Evolutionary conservation across 2,797 vertebrate genomes (phyloP).

Genomic region (Syngnathus acus): DNA sequence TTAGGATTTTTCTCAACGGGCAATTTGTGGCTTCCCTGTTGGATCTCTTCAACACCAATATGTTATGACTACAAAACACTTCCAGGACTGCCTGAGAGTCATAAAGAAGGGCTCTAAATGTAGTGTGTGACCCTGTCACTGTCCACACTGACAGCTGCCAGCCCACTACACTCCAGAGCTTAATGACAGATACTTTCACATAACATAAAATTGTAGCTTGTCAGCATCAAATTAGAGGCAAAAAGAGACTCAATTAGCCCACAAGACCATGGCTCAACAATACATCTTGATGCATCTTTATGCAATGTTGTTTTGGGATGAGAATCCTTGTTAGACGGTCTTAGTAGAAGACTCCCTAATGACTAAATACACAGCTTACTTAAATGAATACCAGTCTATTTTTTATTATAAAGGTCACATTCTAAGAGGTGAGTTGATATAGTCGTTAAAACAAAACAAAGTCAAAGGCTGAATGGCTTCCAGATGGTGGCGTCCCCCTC

Average conservation of each 20-base stretch:
- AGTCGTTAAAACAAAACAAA: conserved; percentile 39
- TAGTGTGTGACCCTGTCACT: conserved; percentile 52
- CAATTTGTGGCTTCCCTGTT: conserved; percentile 68
- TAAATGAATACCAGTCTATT: conserved; percentile 47
- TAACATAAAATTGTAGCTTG: conserved; percentile 50
- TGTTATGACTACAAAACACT: conserved; percentile 69
- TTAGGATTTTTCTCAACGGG: conserved; percentile 62
- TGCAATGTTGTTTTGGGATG: conserved; percentile 13
- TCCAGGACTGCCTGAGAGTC: conserved; percentile 52
- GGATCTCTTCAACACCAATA: conserved; percentile 58
- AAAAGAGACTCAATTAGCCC: conserved; percentile 35
- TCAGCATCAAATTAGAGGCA: conserved; percentile 46
- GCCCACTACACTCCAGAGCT: conserved; percentile 43
- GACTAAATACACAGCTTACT: conserved; percentile 26
- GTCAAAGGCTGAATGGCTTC: conserved; percentile 55
- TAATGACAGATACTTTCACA: conserved; percentile 57
- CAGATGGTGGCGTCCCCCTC: conserved; percentile 63
- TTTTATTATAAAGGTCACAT: conserved; percentile 51
- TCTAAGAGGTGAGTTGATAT: conserved; percentile 39
- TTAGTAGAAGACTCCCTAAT: conserved; percentile 19
- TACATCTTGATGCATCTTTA: conserved; percentile 21
- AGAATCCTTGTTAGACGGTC: conserved; percentile 25
- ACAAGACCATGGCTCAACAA: conserved; percentile 47
- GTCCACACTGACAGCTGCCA: conserved; percentile 57
- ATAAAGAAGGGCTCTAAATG: conserved; percentile 58